Evolutionary conservation across 1,140 invertebrate species (phyloP).

Genomic region (Drosophila tsacasi): DNA sequence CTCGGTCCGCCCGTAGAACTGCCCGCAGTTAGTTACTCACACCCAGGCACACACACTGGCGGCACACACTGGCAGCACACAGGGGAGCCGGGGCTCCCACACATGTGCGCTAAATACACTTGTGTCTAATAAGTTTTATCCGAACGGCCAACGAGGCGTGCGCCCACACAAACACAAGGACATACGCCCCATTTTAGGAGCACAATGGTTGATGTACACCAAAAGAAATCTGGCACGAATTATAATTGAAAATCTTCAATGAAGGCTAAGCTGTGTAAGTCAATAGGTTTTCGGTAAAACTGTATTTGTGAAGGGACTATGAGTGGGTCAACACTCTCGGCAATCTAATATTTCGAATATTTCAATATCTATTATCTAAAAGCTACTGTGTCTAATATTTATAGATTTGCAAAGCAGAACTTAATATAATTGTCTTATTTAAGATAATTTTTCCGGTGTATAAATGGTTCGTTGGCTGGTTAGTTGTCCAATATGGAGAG

Average conservation of each 20-base stretch:
- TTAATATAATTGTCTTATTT: too few species aligned
- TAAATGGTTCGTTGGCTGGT: background rate
- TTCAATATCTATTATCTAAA: too few species aligned
- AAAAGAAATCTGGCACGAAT: background rate
- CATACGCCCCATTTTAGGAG: constrained; percentile 9
- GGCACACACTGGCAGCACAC: background rate
- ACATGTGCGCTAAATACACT: constrained; percentile 78
- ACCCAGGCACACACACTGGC: constrained; percentile 17
- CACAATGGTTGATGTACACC: constrained; percentile 17
- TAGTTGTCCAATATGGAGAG: constrained; percentile 1
- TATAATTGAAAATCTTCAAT: background rate
- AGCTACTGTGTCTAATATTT: background rate
- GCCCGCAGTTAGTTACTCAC: constrained; percentile 66
- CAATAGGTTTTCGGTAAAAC: background rate
- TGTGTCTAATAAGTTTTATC: constrained; percentile 81
- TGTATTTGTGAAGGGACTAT: too few species aligned
- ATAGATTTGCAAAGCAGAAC: too few species aligned
- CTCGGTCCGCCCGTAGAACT: constrained; percentile 31
- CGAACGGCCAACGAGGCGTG: constrained; percentile 71
- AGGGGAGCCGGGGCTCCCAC: constrained; percentile 19
- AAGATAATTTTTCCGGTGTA: background rate
- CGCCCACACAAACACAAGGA: constrained; percentile 44
- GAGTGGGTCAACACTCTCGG: background rate
- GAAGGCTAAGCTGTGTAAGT: background rate
- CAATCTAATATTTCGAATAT: too few species aligned